phyloP scores from a whole-genome alignment of 2,797 vertebrate species.

The Trachurus trachurus region DNA sequence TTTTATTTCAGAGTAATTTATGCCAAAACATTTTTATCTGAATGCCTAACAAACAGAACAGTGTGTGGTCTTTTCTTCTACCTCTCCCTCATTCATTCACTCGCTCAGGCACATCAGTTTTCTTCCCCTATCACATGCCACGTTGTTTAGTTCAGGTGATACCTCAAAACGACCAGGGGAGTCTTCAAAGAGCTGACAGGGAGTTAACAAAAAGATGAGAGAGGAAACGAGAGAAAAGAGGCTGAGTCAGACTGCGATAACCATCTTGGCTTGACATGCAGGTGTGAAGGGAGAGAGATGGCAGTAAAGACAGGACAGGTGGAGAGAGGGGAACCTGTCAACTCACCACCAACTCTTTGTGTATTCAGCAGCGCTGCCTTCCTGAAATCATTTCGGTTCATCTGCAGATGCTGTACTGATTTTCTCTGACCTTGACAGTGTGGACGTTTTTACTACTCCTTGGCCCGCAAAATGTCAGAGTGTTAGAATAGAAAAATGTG shows the following conservation, averaged over 20 bases:
- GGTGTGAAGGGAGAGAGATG: constrained; percentile 70
- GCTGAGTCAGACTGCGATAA: constrained; percentile 69
- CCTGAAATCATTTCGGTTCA: neutral
- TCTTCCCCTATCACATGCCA: constrained; percentile 61
- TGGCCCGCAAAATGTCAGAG: neutral
- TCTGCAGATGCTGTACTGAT: neutral
- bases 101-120: constrained; percentile 41
- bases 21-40: neutral
- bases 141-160: constrained; percentile 63
- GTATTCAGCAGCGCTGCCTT: neutral
- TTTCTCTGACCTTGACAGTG: neutral
- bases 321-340: constrained; percentile 36
- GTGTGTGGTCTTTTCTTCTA: constrained; percentile 72
- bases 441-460: neutral
- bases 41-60: constrained; percentile 7
- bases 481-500: neutral
- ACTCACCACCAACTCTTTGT: neutral
- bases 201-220: constrained; percentile 44
- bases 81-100: constrained; percentile 26
- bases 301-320: constrained; percentile 57
- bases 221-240: constrained; percentile 45
- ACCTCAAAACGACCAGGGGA: constrained; percentile 32
- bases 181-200: constrained; percentile 74
- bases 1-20: neutral
- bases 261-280: constrained; percentile 72